Evolutionary conservation across 2,113 vertebrate genomes (phyloP), one percentile per base, ranked within the genome.

Genomic region (Corynorhinus townsendii): DNA sequence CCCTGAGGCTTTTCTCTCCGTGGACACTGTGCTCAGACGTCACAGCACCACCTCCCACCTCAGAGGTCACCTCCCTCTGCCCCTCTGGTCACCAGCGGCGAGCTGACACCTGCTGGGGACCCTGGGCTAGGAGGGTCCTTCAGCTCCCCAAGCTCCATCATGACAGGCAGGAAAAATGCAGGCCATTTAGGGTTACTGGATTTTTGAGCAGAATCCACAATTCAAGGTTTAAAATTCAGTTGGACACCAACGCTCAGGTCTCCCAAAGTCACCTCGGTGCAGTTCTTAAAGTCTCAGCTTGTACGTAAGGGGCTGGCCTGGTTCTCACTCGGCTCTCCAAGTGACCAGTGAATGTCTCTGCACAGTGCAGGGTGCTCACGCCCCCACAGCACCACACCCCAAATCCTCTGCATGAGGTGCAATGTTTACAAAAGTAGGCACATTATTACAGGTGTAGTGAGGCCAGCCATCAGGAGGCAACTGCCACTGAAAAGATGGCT

Each of bases 201-300:
- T 96, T 93, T 89, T 87, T 92, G 59, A 79, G 76, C 45, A 88
- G 95, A 96, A 93, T 90, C 95, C 88, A 80, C 90, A 96, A 94
- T 91, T 77, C 72, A 45, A 75, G 73, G 30, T 85, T 86, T 95
- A 90, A 87, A 97, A 92, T 96, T 90, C 80, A 97, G 49, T 56
- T 94, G 95, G 81, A 92, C 90, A 68, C 30, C 22, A 40, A 49
- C 40, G 38, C 35, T 52, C 49, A 75, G 19, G 64, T 20, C 43
- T 86, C 75, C 49, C 52, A 35, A 69, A 89, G 69, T 5, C 59
- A 9, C 73, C 10, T 89, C 15, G 19, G 28, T 77, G 35, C n/a
- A 49, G 43, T 5, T 33, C 24, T 73, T 11, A 38, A 62, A 35
- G 66, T 20, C 17, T 7, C 43, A 56, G 20, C 86, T 54, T 38